Evolutionary conservation across 1,140 invertebrate species (phyloP).

Genomic region (Laupala kohalensis): DNA sequence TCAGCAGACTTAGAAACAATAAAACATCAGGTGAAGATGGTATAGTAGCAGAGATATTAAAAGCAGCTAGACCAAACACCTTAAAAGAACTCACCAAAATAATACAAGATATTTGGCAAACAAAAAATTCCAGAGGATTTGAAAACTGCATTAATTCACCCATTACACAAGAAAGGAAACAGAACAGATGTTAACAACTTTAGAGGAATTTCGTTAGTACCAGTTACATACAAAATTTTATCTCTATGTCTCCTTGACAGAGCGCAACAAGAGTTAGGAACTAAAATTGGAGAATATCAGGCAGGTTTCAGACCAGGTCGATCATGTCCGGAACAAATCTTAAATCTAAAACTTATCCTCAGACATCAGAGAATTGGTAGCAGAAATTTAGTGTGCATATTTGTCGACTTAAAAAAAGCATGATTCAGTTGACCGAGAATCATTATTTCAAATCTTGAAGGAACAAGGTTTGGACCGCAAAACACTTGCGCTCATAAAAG

Average conservation of each 20-base stretch:
- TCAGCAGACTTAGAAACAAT: conserved; percentile 1
- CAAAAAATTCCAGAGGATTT: conserved; percentile 16
- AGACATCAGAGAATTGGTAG: conserved; percentile 2
- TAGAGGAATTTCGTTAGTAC: conserved; percentile 13
- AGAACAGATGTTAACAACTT: conserved; percentile 12
- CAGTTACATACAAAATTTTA: conserved; percentile 15
- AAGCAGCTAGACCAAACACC: conserved; percentile 1
- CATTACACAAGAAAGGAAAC: conserved; percentile 17
- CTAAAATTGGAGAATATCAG: conserved; percentile 12
- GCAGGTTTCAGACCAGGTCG: conserved; percentile 6
- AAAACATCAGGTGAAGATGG: conserved; percentile 8
- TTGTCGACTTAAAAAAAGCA: conserved; percentile 13
- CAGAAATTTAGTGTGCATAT: not conserved
- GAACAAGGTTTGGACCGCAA: conserved; percentile 9
- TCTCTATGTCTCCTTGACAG: conserved; percentile 4
- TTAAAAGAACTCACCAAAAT: conserved; percentile 8
- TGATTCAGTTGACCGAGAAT: conserved; percentile 8
- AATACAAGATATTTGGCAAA: conserved; percentile 11
- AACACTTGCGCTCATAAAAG: not conserved
- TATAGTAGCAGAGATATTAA: conserved; percentile 1
- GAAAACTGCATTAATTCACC: conserved; percentile 17
- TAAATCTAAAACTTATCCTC: conserved; percentile 9
- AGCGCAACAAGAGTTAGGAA: conserved; percentile 1
- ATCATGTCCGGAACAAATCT: conserved; percentile 13
- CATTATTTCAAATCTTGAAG: conserved; percentile 7